Percentiles rank a stretch among this genome's conserved stretches.
Conservation (phyloP, 2,888 invertebrate genomes). For the Cosmorhoe ocellata region DNA sequence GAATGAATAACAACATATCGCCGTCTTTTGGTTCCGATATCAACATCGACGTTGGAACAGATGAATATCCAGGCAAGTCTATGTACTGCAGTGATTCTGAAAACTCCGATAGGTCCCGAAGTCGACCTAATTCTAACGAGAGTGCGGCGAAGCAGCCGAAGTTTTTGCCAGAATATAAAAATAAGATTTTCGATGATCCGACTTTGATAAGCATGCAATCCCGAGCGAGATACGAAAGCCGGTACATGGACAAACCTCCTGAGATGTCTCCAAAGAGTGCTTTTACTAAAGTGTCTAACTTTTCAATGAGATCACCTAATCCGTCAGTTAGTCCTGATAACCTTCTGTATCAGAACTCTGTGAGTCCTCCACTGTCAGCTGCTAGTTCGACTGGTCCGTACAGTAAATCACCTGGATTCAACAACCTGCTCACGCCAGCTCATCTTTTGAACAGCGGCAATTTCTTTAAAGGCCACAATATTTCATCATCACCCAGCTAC, state of each 20-base stretch:
- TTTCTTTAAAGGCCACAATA: constrained; percentile 80
- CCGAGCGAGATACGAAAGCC: constrained; percentile 75
- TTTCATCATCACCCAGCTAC: constrained; percentile 75
- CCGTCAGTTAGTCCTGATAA: constrained; percentile 90
- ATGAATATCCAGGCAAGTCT: constrained; percentile 75
- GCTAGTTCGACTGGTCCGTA: constrained; percentile 78
- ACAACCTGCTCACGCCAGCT: constrained; percentile 67
- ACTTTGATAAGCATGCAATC: constrained; percentile 77
- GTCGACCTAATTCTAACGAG: constrained; percentile 80
- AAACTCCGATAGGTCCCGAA: constrained; percentile 74
- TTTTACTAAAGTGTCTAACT: constrained; percentile 89
- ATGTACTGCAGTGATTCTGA: constrained; percentile 79
- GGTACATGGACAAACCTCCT: constrained; percentile 68
- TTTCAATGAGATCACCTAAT: constrained; percentile 83
- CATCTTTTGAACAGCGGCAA: constrained; percentile 76
- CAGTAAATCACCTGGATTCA: constrained; percentile 64
- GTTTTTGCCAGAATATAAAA: constrained; percentile 77
- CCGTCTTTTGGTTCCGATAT: constrained; percentile 75
- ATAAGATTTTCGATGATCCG: constrained; percentile 84
- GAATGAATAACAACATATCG: constrained; percentile 73
- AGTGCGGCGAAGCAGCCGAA: constrained; percentile 80
- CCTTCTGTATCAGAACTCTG: constrained; percentile 88
- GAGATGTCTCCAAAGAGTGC: constrained; percentile 87
- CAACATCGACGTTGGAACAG: constrained; percentile 78
- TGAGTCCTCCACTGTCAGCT: constrained; percentile 86